Evolutionary conservation across 2,113 vertebrate species (phyloP).

Genomic region (Physeter macrocephalus): DNA sequence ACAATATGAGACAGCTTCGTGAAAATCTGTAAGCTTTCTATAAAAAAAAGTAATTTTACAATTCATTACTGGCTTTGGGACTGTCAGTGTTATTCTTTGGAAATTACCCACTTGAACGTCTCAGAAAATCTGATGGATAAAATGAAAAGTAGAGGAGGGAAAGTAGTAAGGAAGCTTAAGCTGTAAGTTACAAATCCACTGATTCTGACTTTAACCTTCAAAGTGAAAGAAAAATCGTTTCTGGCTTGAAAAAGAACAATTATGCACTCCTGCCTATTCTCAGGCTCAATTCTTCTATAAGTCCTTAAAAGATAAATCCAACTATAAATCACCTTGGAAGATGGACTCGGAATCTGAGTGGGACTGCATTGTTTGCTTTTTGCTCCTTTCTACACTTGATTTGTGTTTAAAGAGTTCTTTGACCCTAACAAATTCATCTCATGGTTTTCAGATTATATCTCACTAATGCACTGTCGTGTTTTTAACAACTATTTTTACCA

Average conservation of each 20-base stretch:
- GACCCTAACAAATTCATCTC: slow-evolving; percentile 2
- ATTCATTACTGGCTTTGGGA: slow-evolving; percentile 37
- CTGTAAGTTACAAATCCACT: slow-evolving; percentile 51
- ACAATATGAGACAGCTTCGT: not conserved
- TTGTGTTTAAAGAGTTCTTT: slow-evolving; percentile 39
- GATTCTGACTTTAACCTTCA: slow-evolving; percentile 66
- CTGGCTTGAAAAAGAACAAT: slow-evolving; percentile 41
- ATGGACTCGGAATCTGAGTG: slow-evolving; percentile 33
- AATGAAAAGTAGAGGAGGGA: slow-evolving; percentile 49
- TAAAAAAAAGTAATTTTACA: slow-evolving; percentile 38
- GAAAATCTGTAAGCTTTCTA: slow-evolving; percentile 26
- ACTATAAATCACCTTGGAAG: slow-evolving; percentile 51
- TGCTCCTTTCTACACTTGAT: slow-evolving; percentile 32
- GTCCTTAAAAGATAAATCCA: slow-evolving; percentile 56
- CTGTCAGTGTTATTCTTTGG: slow-evolving; percentile 44
- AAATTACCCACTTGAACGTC: slow-evolving; percentile 48
- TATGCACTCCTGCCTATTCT: slow-evolving; percentile 62
- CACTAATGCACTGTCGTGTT: not conserved
- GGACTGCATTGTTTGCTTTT: slow-evolving; percentile 5
- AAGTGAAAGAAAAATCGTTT: slow-evolving; percentile 54
- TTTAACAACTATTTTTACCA: not conserved
- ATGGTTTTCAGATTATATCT: not conserved
- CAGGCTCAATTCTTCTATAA: slow-evolving; percentile 50
- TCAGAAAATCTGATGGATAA: slow-evolving; percentile 60
- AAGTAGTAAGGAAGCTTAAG: slow-evolving; percentile 62